Evolutionary conservation across 2,797 vertebrate genomes (phyloP), one percentile per base, ranked within the genome.

Genomic region (Ambastaia sidthimunki): DNA sequence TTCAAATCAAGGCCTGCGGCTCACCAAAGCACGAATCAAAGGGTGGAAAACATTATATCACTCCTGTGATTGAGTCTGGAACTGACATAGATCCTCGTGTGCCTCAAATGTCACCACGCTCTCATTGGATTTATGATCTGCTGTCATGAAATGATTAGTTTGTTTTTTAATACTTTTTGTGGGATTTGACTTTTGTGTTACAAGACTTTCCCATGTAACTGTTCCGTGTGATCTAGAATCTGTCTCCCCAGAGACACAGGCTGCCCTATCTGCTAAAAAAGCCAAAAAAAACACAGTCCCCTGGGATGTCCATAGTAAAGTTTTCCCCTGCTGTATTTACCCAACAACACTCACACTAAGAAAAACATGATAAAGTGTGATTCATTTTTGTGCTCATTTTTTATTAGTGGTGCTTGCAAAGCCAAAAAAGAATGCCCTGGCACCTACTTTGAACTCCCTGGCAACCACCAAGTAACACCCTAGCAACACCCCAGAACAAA

Each of bases 191-290:
- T 75, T 63, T 60, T 44, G 31, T 71, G 48, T 52, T 31, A 7
- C 57, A 59, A 48, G 68, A 81, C 72, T 83, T 79, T 84, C 62
- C 81, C 47, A 2, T 82, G 74, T 77, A 77, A 85, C 73, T 71
- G 54, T n/a, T n/a, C n/a, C n/a, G n/a, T n/a, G n/a, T 70, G 70
- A 80, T 34, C 73, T 69, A 54, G 52, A 21, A 76, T 55, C 37
- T 71, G 55, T 63, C 57, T 75, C 66, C 55, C 74, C 34, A 18
- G 54, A 83, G 78, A 78, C 60, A 71, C 57, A 62, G 67, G 69
- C 57, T 50, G 81, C 7, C 50, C 21, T 57, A 57, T 57, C 66
- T 74, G 76, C 55, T 69, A 34, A 59, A 28, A 7, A 15, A 60
- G 71, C 80, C 74, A 85, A 67, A 62, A 75, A 34, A 62, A 75